Base-by-base conservation (phyloP, 2,113 vertebrate genomes). In the Eulacestoma nigropectus region DNA sequence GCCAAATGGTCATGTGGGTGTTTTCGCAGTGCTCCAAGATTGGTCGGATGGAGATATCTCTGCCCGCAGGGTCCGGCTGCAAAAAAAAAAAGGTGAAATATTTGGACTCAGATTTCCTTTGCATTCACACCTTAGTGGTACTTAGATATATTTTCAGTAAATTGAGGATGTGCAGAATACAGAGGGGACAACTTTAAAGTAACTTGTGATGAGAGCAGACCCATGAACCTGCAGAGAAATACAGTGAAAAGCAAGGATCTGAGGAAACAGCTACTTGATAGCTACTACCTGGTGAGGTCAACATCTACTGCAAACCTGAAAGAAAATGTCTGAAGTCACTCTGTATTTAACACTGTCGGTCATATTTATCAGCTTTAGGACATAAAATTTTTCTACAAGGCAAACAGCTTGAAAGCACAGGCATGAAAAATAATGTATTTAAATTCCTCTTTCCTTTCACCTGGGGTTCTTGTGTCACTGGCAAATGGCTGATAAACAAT, bases 1-100 rank as follows among this genome's bases (percentile, higher is more conserved):
- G 99, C 99, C 99, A 99, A 98, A 99, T 99, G 97, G 99, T 99
- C 99, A 99, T 99, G 97, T 99, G 99, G 78, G 99, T 99, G 98
- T 99, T 99, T 96, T 99, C 99, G 81, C 99, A 99, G 98, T 99
- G 99, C 97, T 99, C 99, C 98, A 99, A 92, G 95, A 99, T 99
- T 5, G 99, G 99, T 90, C 98, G 99, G 97, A 99, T 99, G 95
- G 99, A 99, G 81, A 99, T 99, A 92, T 99, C 99, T 97, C 99
- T 98, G 87, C 99, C 99, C 18, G 99, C 99, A 92, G 99, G 99
- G 92, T 99, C 99, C 19, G 99, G 98, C 99, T 99, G 97, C 84
- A 94, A 79, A 90, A 63, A 89, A 89, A 9, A 95, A 93, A 94
- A 79, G 23, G 19, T n/a, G 68, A 89, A 75, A 82, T 79, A 67